Percentiles rank a stretch among this genome's conserved stretches.
Evolutionary conservation across 2,888 invertebrate genomes (phyloP).

Genomic region (Spisula subtruncata): DNA sequence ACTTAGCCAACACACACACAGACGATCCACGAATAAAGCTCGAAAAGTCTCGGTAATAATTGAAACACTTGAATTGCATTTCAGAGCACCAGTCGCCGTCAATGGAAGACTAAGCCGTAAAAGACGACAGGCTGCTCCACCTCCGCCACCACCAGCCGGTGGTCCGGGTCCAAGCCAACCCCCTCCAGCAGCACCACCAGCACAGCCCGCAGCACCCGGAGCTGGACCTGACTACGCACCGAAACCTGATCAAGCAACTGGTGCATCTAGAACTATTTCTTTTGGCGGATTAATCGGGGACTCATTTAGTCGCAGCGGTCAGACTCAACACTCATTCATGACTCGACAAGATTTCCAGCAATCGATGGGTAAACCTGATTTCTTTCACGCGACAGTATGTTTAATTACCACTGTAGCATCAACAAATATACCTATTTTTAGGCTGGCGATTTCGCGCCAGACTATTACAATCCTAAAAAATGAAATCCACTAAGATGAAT

Average conservation of each 20-base stretch:
- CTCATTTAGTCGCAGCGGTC: conserved; percentile 46
- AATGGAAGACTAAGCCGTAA: not conserved
- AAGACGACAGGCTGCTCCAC: conserved; percentile 51
- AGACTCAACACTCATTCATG: conserved; percentile 51
- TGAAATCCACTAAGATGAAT: too few relatives aligned
- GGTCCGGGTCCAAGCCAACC: not conserved
- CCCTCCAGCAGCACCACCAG: not conserved
- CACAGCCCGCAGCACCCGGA: not conserved
- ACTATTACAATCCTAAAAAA: too few relatives aligned
- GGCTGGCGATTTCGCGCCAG: too few relatives aligned
- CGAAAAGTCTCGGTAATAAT: too few relatives aligned
- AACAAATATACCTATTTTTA: too few relatives aligned
- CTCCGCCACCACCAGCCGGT: conserved; percentile 52
- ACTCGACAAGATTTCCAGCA: conserved; percentile 50
- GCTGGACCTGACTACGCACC: conserved; percentile 27
- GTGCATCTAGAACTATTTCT: conserved; percentile 12
- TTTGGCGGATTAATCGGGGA: conserved; percentile 63
- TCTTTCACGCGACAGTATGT: too few relatives aligned
- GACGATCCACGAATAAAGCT: too few relatives aligned
- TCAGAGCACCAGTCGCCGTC: not conserved
- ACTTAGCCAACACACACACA: too few relatives aligned
- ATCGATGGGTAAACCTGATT: conserved; percentile 37
- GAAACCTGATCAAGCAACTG: not conserved
- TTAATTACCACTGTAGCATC: too few relatives aligned
- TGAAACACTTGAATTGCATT: not conserved